These are phyloP conservation scores for Sapajus apella DNA, from an alignment of 2,113 vertebrate species.

Conservation along the genomic window DNA sequence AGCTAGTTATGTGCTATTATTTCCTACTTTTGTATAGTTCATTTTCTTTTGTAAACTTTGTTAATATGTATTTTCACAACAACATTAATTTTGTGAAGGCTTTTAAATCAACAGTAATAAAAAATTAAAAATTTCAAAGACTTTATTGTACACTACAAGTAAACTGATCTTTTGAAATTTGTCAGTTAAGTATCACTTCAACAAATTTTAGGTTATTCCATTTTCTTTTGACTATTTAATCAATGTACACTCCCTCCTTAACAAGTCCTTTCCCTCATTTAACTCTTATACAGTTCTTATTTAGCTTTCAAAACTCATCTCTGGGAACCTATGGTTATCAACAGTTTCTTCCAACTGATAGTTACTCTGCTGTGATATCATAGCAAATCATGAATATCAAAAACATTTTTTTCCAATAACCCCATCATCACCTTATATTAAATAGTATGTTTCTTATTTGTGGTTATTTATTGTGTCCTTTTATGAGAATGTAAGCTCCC, in stretches of 20 bases:
- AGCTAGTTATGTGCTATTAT: neutral
- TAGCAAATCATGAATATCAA: neutral
- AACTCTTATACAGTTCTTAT: neutral
- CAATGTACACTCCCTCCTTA: neutral
- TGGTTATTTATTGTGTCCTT: neutral
- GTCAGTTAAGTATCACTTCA: neutral
- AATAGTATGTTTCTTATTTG: neutral
- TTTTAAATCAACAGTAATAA: constrained; percentile 11
- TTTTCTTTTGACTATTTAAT: neutral
- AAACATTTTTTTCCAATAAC: neutral
- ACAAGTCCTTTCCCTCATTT: neutral
- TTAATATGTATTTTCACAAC: neutral
- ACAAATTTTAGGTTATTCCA: neutral
- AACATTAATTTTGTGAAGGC: neutral
- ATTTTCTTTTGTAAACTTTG: neutral
- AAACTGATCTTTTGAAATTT: neutral
- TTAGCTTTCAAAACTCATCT: neutral
- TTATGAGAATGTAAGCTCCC: neutral
- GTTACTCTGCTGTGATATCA: neutral
- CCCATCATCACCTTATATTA: neutral
- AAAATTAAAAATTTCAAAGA: neutral
- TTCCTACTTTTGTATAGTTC: neutral
- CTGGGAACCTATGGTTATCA: neutral
- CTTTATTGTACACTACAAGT: neutral
- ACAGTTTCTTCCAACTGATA: neutral